Evolutionary conservation across 2,113 vertebrate species (phyloP).

Genomic region (Megaceryle torquata): DNA sequence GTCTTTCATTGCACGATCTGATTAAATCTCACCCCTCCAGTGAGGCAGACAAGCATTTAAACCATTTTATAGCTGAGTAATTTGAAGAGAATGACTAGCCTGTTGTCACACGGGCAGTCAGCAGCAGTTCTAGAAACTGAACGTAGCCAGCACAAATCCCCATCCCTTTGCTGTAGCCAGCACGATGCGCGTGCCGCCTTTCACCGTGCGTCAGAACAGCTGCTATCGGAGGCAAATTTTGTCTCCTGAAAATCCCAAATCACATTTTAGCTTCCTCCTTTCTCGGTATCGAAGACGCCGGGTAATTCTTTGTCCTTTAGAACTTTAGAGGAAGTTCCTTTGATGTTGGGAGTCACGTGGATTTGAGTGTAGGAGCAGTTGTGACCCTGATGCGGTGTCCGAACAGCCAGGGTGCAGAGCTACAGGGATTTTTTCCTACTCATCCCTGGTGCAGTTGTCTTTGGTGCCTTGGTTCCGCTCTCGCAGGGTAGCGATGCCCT

Average conservation of each 20-base stretch:
- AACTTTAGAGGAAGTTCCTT: neutral
- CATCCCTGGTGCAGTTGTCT: neutral
- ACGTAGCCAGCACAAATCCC: neutral
- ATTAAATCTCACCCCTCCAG: neutral
- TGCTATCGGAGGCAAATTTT: neutral
- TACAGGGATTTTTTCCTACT: neutral
- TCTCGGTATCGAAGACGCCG: neutral
- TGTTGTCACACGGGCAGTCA: neutral
- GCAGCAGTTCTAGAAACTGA: constrained; percentile 29
- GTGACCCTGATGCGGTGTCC: neutral
- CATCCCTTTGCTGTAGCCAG: neutral
- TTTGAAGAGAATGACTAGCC: constrained; percentile 6
- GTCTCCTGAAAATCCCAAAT: neutral
- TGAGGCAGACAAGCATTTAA: neutral
- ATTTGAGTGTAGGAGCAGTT: neutral
- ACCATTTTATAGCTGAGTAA: constrained; percentile 23
- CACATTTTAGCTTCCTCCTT: neutral
- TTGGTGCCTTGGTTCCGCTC: neutral
- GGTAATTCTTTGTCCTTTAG: neutral
- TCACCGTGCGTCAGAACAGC: neutral
- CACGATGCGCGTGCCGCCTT: neutral
- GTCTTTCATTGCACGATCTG: constrained; percentile 41
- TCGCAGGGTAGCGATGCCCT: neutral
- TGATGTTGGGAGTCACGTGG: fast-evolving
- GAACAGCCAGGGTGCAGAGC: neutral